phyloP scores from a whole-genome alignment of 2,888 invertebrate species.

The Drosophila quinaria region DNA sequence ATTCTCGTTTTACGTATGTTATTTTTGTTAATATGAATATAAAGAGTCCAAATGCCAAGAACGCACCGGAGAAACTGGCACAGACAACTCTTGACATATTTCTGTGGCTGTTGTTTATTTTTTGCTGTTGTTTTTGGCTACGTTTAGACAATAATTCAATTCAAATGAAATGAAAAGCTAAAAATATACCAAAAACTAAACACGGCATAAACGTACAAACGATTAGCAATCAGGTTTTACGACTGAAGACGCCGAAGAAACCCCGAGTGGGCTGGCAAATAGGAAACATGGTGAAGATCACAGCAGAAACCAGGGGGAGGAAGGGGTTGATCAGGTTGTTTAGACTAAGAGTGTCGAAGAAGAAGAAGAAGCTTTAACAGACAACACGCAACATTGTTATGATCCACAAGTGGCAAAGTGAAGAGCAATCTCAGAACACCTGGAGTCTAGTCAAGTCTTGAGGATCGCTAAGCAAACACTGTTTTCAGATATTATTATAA shows the following conservation, averaged over 20 bases:
- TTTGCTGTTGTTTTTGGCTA: slow-evolving; percentile 53
- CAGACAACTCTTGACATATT: slow-evolving; percentile 65
- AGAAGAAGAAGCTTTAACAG: background rate
- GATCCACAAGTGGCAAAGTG: slow-evolving; percentile 24
- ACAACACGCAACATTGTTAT: slow-evolving; percentile 21
- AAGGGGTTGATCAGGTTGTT: slow-evolving; percentile 22
- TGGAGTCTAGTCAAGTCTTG: background rate
- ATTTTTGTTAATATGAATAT: slow-evolving; percentile 30
- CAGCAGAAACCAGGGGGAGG: background rate
- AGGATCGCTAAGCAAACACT: background rate
- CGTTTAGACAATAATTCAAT: slow-evolving; percentile 65
- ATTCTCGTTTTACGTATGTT: slow-evolving; percentile 43
- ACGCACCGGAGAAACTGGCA: slow-evolving; percentile 46
- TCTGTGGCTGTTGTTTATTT: slow-evolving; percentile 24
- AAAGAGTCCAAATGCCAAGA: slow-evolving; percentile 41
- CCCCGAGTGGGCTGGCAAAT: slow-evolving; percentile 32
- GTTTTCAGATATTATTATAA: background rate
- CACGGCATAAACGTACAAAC: slow-evolving; percentile 40
- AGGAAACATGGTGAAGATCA: background rate
- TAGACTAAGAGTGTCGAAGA: slow-evolving; percentile 2
- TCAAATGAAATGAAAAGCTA: slow-evolving; percentile 57
- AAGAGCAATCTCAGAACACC: slow-evolving; percentile 19
- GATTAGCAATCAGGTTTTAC: slow-evolving; percentile 54
- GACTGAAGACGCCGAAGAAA: slow-evolving; percentile 16
- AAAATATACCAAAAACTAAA: slow-evolving; percentile 59